phyloP scores from a whole-genome alignment of 2,888 invertebrate species.

The Drosophila pseudotakahashii region DNA sequence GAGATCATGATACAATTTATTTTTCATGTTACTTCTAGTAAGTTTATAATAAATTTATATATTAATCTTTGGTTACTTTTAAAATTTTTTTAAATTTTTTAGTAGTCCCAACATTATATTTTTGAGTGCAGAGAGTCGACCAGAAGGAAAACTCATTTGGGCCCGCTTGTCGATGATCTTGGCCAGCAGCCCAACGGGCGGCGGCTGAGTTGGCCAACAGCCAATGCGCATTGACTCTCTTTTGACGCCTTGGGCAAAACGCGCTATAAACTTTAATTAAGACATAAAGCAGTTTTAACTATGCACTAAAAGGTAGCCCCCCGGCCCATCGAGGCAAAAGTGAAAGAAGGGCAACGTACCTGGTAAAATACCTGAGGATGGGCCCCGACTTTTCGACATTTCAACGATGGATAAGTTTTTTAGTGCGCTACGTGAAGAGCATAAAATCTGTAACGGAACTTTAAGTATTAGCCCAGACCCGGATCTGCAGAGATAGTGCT shows the following conservation, averaged over 20 bases:
- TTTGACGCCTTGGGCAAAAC: conserved; percentile 74
- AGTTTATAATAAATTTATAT: too few relatives aligned
- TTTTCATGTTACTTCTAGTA: too few relatives aligned
- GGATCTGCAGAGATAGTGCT: conserved; percentile 17
- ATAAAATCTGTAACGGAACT: conserved; percentile 43
- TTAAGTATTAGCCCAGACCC: conserved; percentile 16
- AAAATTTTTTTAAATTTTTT: too few relatives aligned
- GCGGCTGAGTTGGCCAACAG: conserved; percentile 47
- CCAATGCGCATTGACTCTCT: conserved; percentile 59
- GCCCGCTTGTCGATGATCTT: conserved; percentile 53
- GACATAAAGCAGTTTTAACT: conserved; percentile 79
- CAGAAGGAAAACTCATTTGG: conserved; percentile 58
- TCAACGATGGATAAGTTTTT: conserved; percentile 36
- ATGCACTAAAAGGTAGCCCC: conserved; percentile 57
- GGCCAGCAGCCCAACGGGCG: conserved; percentile 44
- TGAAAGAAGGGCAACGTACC: conserved; percentile 59
- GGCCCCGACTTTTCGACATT: conserved; percentile 9
- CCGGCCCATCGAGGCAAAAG: conserved; percentile 28
- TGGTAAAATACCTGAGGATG: conserved; percentile 17
- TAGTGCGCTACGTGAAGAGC: conserved; percentile 49
- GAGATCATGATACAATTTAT: too few relatives aligned
- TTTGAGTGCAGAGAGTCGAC: conserved; percentile 1
- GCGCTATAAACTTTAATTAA: conserved; percentile 81
- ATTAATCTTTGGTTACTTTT: too few relatives aligned
- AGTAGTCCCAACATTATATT: neutral